A percentile compares a stretch with the other conserved stretches of the same genome.
phyloP scores from a whole-genome alignment of 2,888 invertebrate genomes.

The Sturmia bella region DNA sequence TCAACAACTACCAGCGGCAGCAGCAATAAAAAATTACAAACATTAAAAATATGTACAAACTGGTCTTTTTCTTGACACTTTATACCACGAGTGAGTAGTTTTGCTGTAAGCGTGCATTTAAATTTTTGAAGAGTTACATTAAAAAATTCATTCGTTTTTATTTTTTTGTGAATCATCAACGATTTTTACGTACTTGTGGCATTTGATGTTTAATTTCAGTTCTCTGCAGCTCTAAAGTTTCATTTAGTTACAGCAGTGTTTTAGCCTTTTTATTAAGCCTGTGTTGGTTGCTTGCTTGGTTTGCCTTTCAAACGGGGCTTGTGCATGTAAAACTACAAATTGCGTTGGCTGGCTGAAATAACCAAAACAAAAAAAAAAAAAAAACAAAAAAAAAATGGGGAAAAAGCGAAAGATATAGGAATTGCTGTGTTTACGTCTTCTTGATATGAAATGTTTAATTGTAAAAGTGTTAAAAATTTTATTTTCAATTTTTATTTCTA shows the following conservation, averaged over 20 bases:
- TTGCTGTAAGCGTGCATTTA: constrained; percentile 59
- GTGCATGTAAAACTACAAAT: constrained; percentile 57
- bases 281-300: neutral
- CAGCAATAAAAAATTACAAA: constrained; percentile 39
- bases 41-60: constrained; percentile 45
- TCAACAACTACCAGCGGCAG: constrained; percentile 66
- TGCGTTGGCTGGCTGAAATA: constrained; percentile 61
- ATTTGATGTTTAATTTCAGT: constrained; percentile 58
- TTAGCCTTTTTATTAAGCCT: constrained; percentile 13
- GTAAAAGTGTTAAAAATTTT: constrained; percentile 66
- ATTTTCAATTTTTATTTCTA: constrained; percentile 48
- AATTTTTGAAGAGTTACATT: constrained; percentile 28
- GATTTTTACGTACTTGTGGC: constrained; percentile 57
- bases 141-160: neutral
- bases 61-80: constrained; percentile 69
- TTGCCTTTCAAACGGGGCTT: constrained; percentile 30
- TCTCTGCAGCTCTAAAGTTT: constrained; percentile 22
- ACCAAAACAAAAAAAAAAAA: neutral
- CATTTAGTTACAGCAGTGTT: neutral
- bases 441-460: constrained; percentile 63
- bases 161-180: constrained; percentile 53
- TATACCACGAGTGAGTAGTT: constrained; percentile 29
- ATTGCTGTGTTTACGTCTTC: constrained; percentile 48
- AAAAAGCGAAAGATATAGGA: neutral
- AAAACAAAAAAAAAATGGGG: neutral